Evolutionary conservation across 2,888 invertebrate genomes (phyloP), one percentile per base, ranked within the genome.

Genomic region (Tetheella fluctuosa): DNA sequence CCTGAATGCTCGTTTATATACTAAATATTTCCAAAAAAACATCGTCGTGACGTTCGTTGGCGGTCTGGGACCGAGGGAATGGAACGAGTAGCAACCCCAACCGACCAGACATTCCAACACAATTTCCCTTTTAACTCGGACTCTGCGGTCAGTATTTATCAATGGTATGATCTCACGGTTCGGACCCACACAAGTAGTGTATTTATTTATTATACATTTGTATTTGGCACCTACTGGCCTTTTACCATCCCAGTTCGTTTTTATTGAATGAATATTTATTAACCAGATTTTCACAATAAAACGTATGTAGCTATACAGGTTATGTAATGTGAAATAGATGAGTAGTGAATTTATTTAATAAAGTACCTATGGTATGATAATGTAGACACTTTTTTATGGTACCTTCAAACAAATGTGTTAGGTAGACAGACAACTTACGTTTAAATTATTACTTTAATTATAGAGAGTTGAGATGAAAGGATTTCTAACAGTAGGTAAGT

Each of bases 41-140:
- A 61, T 62, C 23, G 61, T 62, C 23, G 61, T 59, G 55, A 28
- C 17, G 52, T 55, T 61, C 17, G 52, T 55, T 61, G 17, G 52
- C 62, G 66, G 62, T 66, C 59, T 10, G 48, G 54, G 54, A 56
- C 57, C 59, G 60, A 48, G 62, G 59, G 63, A 59, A 23, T 56
- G 54, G 61, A 60, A 61, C 60, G 56, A 64, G 57, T 56, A 68
- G 67, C 79, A 82, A 59, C 82, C 82, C 82, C 81, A 75, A 75
- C 83, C 76, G 73, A 72, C 60, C 74, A 75, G 74, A 80, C 81
- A 81, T 83, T 89, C 87, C 88, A 80, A 90, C 90, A 91, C 87
- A 86, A 88, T 87, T 90, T 90, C 89, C 90, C 90, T 90, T 90
- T 90, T 90, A 90, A 81, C 83, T 83, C 81, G 77, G 81, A 79